A percentile compares a stretch with the other conserved stretches of the same genome.
Conservation (phyloP, 2,113 vertebrate species). For the Podarcis muralis region DNA sequence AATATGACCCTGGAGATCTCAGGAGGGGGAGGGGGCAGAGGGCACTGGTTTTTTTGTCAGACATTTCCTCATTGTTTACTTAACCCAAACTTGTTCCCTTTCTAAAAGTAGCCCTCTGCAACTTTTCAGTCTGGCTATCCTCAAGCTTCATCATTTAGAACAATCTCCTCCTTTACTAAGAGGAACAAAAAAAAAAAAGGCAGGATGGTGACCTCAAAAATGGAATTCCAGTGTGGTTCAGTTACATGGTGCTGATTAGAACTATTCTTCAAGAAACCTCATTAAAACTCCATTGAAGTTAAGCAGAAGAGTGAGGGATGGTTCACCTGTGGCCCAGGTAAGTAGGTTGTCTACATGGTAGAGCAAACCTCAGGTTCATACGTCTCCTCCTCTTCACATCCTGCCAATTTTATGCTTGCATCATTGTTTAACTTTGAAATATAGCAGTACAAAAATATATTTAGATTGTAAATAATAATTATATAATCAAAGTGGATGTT, state of each 20-base stretch:
- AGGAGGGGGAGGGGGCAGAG: neutral
- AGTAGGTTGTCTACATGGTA: neutral
- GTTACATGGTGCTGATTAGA: constrained; percentile 20
- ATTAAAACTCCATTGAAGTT: constrained; percentile 32
- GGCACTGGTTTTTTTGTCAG: neutral
- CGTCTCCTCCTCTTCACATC: neutral
- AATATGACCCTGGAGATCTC: neutral
- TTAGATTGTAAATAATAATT: neutral
- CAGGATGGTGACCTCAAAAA: neutral
- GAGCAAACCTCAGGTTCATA: neutral
- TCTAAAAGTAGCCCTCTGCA: constrained; percentile 1
- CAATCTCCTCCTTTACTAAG: neutral
- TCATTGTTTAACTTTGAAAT: neutral
- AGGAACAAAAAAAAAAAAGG: constrained; percentile 21
- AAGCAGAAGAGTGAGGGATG: constrained; percentile 35
- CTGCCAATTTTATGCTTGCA: neutral
- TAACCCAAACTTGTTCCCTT: constrained; percentile 10
- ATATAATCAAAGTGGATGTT: neutral
- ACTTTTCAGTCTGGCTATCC: neutral
- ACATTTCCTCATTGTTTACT: neutral
- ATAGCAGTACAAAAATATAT: neutral
- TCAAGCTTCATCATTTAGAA: neutral
- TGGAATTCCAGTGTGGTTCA: constrained; percentile 22
- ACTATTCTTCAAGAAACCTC: constrained; percentile 19
- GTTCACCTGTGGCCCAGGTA: neutral